phyloP scores from a whole-genome alignment of 2,113 vertebrate species.

The Thryonomys swinderianus region DNA sequence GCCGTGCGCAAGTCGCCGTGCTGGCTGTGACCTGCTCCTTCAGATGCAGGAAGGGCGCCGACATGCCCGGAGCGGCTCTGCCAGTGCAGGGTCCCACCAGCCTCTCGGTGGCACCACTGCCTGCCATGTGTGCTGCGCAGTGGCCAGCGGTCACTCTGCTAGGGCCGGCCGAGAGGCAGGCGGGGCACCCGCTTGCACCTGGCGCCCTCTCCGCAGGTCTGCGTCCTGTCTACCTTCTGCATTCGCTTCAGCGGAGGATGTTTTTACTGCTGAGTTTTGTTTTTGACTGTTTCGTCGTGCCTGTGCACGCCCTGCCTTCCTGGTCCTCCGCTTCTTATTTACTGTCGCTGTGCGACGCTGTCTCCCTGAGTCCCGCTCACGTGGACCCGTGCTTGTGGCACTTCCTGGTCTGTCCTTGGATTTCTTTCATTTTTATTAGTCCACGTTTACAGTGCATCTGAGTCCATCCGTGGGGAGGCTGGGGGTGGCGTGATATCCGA shows the following conservation, averaged over 20 bases:
- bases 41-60: background rate
- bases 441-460: too few species aligned
- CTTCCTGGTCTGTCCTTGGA: too few species aligned
- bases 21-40: background rate
- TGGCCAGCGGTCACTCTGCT: background rate
- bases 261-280: background rate
- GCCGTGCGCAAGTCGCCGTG: background rate
- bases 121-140: background rate
- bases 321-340: background rate
- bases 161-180: background rate
- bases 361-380: background rate
- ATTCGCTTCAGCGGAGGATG: background rate
- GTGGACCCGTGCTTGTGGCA: background rate
- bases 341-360: background rate
- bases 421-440: too few species aligned
- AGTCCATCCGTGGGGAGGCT: too few species aligned
- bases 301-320: background rate
- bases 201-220: background rate
- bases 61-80: background rate
- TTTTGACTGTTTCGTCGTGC: background rate
- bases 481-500: too few species aligned
- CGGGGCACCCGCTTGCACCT: background rate
- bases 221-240: background rate
- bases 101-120: background rate
- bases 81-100: accelerated